A percentile compares a stretch with the other conserved stretches of the same genome.
Conservation (phyloP, 1,140 invertebrate genomes). For the Eufriesea mexicana region DNA sequence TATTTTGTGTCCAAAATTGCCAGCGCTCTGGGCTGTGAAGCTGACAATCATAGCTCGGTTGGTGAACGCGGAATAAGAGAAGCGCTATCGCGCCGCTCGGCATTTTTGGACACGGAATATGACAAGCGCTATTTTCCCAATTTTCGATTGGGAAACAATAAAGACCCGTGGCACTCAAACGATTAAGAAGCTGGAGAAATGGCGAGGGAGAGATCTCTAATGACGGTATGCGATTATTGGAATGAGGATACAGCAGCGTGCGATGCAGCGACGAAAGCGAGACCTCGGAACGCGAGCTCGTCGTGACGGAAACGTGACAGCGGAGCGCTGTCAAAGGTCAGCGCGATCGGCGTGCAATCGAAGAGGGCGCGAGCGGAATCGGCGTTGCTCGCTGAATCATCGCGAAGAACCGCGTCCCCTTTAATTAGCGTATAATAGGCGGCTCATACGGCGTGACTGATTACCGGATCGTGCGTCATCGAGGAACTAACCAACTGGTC, state of each 20-base stretch:
- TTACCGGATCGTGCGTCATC: conserved; percentile 5
- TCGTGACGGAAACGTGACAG: conserved; percentile 41
- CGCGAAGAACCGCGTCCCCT: conserved; percentile 43
- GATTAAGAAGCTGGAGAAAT: not conserved
- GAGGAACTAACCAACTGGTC: not conserved
- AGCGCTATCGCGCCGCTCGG: too few relatives aligned
- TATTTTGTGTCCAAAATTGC: too few relatives aligned
- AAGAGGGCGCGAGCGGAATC: not conserved
- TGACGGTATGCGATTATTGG: not conserved
- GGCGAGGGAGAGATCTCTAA: too few relatives aligned
- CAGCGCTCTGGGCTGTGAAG: too few relatives aligned
- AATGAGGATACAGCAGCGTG: too few relatives aligned
- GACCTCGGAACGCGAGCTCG: conserved; percentile 9
- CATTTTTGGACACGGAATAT: too few relatives aligned
- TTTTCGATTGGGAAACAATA: too few relatives aligned
- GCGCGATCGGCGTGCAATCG: conserved; percentile 9
- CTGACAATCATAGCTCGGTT: too few relatives aligned
- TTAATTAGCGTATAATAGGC: conserved; percentile 68
- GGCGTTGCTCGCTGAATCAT: conserved; percentile 7
- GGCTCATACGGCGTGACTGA: conserved; percentile 36
- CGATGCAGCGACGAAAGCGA: conserved; percentile 25
- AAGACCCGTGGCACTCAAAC: too few relatives aligned
- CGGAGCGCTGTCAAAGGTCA: conserved; percentile 32
- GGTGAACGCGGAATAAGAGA: too few relatives aligned
- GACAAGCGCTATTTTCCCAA: too few relatives aligned